Conservation (phyloP, 2,888 invertebrate genomes). For the Amblyjoppa fuscipennis region DNA sequence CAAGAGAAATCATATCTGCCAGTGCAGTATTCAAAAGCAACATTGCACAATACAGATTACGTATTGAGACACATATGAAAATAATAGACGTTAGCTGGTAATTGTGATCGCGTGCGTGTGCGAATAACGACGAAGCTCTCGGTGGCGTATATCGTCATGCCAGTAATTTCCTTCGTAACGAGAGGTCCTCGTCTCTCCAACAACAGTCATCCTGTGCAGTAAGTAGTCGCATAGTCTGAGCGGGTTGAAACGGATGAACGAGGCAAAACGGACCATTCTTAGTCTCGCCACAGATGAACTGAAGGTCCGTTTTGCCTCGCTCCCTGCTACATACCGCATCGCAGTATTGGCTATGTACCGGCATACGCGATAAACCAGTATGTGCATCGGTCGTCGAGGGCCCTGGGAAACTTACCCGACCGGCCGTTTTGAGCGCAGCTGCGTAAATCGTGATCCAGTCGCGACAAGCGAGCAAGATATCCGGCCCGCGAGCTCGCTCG, state of each 20-base stretch:
- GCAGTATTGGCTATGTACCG: constrained; percentile 9
- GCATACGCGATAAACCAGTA: neutral
- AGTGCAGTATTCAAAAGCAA: neutral
- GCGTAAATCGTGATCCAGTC: constrained; percentile 69
- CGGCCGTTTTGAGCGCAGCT: constrained; percentile 57
- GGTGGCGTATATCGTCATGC: neutral
- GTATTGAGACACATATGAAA: neutral
- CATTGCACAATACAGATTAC: neutral
- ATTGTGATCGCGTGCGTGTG: constrained; percentile 12
- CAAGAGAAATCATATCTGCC: neutral
- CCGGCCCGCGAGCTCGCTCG: constrained; percentile 35
- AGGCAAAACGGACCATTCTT: neutral
- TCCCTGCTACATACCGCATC: neutral
- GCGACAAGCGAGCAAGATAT: constrained; percentile 68
- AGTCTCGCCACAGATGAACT: no score
- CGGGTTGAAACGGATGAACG: neutral
- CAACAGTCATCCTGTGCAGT: neutral
- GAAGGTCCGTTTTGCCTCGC: neutral
- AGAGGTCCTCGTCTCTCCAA: constrained; percentile 8
- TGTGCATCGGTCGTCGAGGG: neutral
- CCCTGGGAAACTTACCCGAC: constrained; percentile 17
- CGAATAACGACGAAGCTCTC: neutral
- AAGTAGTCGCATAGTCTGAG: no score
- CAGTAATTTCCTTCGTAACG: constrained; percentile 28
- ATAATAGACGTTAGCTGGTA: neutral